Conservation (phyloP, 2,888 invertebrate genomes). For the Agrochola lota region DNA sequence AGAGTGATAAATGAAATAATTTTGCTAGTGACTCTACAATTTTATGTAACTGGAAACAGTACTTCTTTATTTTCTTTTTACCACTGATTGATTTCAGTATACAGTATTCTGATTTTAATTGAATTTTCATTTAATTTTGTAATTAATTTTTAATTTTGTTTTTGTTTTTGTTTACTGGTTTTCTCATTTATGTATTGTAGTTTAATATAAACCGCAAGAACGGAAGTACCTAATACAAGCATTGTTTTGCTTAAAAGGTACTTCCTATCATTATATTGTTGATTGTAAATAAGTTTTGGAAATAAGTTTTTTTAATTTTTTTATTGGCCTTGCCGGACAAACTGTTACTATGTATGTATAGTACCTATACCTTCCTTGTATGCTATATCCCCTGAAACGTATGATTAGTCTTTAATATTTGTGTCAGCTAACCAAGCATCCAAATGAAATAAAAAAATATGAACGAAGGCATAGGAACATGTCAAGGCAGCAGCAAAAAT, state of each 20-base stretch:
- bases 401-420: not conserved
- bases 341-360: not conserved
- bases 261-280: too few species aligned
- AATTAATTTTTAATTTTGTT: too few species aligned
- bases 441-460: not conserved
- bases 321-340: not conserved
- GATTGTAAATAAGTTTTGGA: too few species aligned
- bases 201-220: too few species aligned
- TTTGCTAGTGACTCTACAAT: not conserved
- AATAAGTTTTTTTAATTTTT: too few species aligned
- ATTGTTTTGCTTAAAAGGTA: too few species aligned
- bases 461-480: not conserved
- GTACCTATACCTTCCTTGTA: not conserved
- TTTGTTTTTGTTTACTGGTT: too few species aligned
- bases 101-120: too few species aligned
- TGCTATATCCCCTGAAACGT: not conserved
- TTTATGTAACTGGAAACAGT: not conserved
- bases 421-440: not conserved
- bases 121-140: too few species aligned
- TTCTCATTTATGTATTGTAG: too few species aligned
- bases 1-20: not conserved
- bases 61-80: not conserved
- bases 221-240: too few species aligned
- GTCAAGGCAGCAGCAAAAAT: constrained; percentile 1
- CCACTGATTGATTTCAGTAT: not conserved